Percentiles rank a stretch among this genome's conserved stretches.
phyloP scores from a whole-genome alignment of 2,888 invertebrate genomes.

The Andricus quercusramuli region DNA sequence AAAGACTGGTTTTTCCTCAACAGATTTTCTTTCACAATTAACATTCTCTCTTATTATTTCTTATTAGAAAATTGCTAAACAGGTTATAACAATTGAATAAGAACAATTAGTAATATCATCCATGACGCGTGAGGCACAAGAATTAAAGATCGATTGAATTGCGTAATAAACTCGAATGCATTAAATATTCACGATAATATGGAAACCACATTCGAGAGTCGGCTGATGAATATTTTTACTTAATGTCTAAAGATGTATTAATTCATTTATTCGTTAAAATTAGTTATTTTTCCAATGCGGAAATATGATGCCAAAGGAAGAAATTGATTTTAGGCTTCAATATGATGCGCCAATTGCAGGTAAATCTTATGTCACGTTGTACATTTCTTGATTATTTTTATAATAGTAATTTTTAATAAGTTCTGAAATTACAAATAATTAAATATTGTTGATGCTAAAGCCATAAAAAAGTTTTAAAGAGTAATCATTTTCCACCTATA shows the following conservation, averaged over 20 bases:
- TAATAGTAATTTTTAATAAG: too few species aligned
- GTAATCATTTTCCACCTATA: too few species aligned
- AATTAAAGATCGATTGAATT: background rate
- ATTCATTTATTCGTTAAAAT: background rate
- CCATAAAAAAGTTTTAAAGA: too few species aligned
- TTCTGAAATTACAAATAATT: too few species aligned
- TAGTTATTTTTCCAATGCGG: background rate
- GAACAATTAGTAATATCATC: background rate
- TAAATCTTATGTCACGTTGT: background rate
- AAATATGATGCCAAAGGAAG: background rate
- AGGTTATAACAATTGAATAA: background rate
- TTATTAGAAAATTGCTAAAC: background rate
- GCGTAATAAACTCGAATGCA: background rate
- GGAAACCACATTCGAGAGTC: too few species aligned
- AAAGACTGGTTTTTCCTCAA: background rate
- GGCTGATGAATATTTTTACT: too few species aligned
- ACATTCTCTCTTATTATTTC: background rate
- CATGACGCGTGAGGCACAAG: background rate
- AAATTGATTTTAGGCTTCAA: background rate
- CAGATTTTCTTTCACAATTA: background rate
- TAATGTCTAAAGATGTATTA: background rate
- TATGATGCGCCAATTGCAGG: background rate
- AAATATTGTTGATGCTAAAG: too few species aligned
- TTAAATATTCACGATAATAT: too few species aligned
- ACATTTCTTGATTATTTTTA: background rate